These are phyloP conservation scores for Hydrozoanthus gracilis DNA, from an alignment of 92 coral and sea anemone genomes.

Conservation along the genomic window DNA sequence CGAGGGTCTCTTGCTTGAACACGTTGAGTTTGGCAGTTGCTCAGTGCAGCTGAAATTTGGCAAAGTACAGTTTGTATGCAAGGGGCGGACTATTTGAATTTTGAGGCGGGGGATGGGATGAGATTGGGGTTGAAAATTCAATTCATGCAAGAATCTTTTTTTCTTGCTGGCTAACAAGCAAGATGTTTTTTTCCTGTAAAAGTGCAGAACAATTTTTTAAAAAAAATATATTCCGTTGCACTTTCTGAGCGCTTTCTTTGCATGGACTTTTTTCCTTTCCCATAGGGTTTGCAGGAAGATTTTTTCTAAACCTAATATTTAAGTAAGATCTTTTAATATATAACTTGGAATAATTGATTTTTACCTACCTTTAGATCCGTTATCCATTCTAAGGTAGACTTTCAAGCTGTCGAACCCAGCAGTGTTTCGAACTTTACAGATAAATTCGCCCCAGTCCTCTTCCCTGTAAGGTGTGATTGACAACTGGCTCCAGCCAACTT, in stretches of 20 bases:
- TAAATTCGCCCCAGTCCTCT: conserved; percentile 55
- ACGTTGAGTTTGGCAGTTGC: conserved; percentile 80
- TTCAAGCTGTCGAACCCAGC: conserved; percentile 56
- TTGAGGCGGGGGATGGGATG: background rate
- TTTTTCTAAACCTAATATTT: too few species aligned
- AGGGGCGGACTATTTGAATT: background rate
- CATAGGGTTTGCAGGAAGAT: too few species aligned
- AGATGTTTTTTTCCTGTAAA: too few species aligned
- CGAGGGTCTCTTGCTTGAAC: conserved; percentile 86
- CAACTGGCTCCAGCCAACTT: conserved; percentile 35
- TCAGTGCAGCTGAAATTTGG: conserved; percentile 45
- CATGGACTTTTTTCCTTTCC: too few species aligned
- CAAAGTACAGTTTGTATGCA: background rate
- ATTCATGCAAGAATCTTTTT: too few species aligned
- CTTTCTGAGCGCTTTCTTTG: too few species aligned
- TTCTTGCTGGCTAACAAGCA: too few species aligned
- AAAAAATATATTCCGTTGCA: too few species aligned
- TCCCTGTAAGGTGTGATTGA: conserved; percentile 50
- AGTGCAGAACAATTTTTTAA: too few species aligned
- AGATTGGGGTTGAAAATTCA: too few species aligned
- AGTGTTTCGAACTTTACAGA: conserved; percentile 56
- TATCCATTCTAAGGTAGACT: conserved; percentile 33
- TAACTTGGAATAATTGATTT: background rate
- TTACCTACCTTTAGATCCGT: conserved; percentile 1
- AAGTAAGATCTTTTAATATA: background rate